Percentiles rank a stretch among this genome's conserved stretches.
phyloP scores from a whole-genome alignment of 1,140 invertebrate species.

The Steinernema khuongi region DNA sequence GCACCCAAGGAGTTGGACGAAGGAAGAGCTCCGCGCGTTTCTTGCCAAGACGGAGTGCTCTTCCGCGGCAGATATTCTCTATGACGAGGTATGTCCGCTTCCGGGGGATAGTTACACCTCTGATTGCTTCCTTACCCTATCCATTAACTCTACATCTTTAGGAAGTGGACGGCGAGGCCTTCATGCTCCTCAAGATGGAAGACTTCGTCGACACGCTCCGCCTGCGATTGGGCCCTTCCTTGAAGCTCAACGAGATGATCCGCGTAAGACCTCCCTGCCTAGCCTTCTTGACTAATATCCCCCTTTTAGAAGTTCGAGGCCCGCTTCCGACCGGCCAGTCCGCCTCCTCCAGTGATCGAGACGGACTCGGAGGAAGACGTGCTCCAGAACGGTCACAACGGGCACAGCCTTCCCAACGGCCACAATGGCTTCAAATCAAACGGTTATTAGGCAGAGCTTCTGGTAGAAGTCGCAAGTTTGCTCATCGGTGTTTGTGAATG shows the following conservation, averaged over 20 bases:
- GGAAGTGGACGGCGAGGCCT: not conserved
- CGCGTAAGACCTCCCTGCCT: no score
- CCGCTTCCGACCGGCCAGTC: not conserved
- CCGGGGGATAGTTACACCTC: no score
- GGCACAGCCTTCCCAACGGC: not conserved
- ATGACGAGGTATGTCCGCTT: not conserved
- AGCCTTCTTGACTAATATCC: not conserved
- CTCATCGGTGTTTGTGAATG: conserved; percentile 1
- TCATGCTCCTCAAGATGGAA: no score
- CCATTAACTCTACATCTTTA: not conserved
- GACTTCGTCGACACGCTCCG: no score
- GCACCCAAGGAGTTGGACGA: not conserved
- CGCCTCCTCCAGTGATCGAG: not conserved
- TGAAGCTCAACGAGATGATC: no score
- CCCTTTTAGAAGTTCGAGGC: not conserved
- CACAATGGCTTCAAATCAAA: not conserved
- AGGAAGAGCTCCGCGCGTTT: not conserved
- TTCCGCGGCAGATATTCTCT: not conserved
- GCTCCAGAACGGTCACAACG: not conserved
- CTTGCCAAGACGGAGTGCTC: not conserved
- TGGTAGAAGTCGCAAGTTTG: not conserved
- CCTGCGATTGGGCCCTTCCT: no score
- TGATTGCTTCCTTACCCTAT: not conserved
- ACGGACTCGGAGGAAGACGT: not conserved
- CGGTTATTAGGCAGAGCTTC: not conserved